Evolutionary conservation across 1,140 invertebrate species (phyloP).

Genomic region (Drosophila novamexicana): DNA sequence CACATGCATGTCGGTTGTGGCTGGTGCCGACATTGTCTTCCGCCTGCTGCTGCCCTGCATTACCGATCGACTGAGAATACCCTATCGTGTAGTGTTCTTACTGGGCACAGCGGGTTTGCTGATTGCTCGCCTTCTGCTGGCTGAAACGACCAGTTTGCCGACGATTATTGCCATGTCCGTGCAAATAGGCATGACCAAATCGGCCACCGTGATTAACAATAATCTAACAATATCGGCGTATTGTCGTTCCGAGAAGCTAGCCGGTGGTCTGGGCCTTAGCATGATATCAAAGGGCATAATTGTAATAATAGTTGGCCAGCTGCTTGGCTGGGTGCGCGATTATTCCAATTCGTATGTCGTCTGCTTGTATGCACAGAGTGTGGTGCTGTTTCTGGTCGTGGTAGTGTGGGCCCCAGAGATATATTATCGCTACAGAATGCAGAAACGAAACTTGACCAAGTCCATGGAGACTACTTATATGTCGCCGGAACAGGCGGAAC

Average conservation of each 20-base stretch:
- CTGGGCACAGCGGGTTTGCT: constrained; percentile 84
- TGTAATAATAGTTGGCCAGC: constrained; percentile 87
- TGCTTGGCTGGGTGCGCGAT: constrained; percentile 89
- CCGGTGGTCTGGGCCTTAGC: constrained; percentile 89
- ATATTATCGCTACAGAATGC: constrained; percentile 72
- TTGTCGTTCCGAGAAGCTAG: constrained; percentile 86
- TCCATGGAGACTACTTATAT: constrained; percentile 59
- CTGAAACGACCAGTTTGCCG: constrained; percentile 49
- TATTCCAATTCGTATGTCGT: constrained; percentile 87
- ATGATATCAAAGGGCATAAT: constrained; percentile 90
- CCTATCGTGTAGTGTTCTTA: constrained; percentile 86
- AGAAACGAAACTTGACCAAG: constrained; percentile 46
- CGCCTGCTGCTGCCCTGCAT: constrained; percentile 87
- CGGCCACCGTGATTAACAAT: constrained; percentile 88
- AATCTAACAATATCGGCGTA: constrained; percentile 89
- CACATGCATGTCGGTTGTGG: constrained; percentile 88
- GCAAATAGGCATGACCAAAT: constrained; percentile 77
- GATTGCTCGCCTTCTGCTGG: constrained; percentile 61
- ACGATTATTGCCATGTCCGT: constrained; percentile 66
- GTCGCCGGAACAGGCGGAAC: constrained; percentile 43
- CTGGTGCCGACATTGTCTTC: constrained; percentile 88
- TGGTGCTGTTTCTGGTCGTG: constrained; percentile 86
- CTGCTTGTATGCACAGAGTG: constrained; percentile 88
- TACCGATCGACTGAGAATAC: constrained; percentile 87
- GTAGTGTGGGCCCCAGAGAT: constrained; percentile 87